A percentile compares a stretch with the other conserved stretches of the same genome.
Conservation (phyloP, 2,113 vertebrate genomes). For the Xyrauchen texanus region DNA sequence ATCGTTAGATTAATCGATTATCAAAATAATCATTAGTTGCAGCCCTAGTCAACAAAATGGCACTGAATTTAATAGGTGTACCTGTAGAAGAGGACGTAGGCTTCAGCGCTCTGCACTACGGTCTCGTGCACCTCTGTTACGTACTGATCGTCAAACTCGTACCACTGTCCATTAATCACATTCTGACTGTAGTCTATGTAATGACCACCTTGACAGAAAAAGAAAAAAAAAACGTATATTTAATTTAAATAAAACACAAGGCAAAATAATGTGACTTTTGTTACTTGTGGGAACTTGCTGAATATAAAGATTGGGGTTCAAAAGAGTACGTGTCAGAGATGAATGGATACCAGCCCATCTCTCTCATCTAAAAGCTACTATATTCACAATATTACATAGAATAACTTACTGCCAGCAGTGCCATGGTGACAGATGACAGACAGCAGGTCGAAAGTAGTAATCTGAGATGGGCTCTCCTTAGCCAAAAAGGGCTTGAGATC, state of each 20-base stretch:
- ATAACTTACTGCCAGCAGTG: constrained; percentile 90
- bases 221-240: neutral
- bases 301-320: neutral
- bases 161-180: constrained; percentile 98
- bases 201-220: constrained; percentile 83
- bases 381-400: neutral
- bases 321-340: neutral
- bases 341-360: no score
- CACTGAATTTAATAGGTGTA: constrained; percentile 44
- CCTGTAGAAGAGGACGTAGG: constrained; percentile 97
- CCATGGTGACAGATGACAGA: constrained; percentile 97
- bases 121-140: constrained; percentile 97
- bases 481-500: constrained; percentile 94
- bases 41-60: no score
- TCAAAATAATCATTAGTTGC: no score
- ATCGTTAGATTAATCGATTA: no score
- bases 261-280: neutral
- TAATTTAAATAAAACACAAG: neutral
- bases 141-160: constrained; percentile 98
- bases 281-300: no score
- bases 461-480: constrained; percentile 91
- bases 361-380: neutral
- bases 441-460: constrained; percentile 93
- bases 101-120: constrained; percentile 93
- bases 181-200: constrained; percentile 99